A percentile compares a stretch with the other conserved stretches of the same genome.
Conservation (phyloP, 2,888 invertebrate genomes). For the Thereva unica region DNA sequence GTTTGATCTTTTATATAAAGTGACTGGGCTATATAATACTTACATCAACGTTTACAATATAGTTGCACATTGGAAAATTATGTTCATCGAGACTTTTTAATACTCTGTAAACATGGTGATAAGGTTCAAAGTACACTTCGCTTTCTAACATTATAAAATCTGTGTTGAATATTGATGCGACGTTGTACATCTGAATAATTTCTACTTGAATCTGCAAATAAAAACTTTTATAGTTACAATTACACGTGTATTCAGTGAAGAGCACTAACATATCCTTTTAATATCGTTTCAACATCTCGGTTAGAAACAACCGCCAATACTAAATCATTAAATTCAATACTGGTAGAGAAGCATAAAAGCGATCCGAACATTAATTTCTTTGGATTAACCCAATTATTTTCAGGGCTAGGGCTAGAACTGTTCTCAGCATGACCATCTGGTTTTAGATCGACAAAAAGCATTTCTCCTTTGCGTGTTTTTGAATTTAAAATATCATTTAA, state of each 20-base stretch:
- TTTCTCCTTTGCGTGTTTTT: conserved; percentile 47
- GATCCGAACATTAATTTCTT: conserved; percentile 62
- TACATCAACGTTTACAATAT: conserved; percentile 67
- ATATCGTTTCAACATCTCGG: conserved; percentile 60
- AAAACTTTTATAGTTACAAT: conserved; percentile 13
- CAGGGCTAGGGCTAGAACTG: not conserved
- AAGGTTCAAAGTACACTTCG: conserved; percentile 80
- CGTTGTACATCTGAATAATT: conserved; percentile 51
- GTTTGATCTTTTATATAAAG: too few species aligned
- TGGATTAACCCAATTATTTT: conserved; percentile 25
- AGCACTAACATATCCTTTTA: conserved; percentile 63
- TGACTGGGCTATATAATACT: conserved; percentile 17
- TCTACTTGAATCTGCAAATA: conserved; percentile 51
- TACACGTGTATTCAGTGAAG: conserved; percentile 3
- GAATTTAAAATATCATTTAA: conserved; percentile 47
- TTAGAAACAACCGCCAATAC: conserved; percentile 71
- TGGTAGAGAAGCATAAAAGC: conserved; percentile 69
- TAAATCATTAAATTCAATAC: conserved; percentile 68
- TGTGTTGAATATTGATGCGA: conserved; percentile 51
- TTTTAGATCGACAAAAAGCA: conserved; percentile 50
- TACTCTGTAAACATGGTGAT: conserved; percentile 73
- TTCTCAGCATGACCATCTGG: conserved; percentile 16
- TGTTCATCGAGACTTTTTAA: conserved; percentile 63
- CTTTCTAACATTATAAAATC: conserved; percentile 73
- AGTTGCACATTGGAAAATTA: conserved; percentile 69